Evolutionary conservation across 2,888 invertebrate species (phyloP), one percentile per base, ranked within the genome.

Genomic region (Boloria euphrosyne): DNA sequence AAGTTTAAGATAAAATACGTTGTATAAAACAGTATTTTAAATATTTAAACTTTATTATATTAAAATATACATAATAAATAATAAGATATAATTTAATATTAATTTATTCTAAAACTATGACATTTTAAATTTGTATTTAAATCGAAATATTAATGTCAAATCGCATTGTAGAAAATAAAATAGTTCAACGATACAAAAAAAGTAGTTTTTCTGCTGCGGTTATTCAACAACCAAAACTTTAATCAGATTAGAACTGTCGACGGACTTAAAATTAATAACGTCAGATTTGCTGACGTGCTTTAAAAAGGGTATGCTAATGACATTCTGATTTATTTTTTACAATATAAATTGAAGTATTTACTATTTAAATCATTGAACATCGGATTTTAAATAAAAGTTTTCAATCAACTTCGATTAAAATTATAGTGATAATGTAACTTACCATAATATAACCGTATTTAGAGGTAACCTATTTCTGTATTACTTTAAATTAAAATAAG

Each of bases 181-280:
- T 53, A 31, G 14, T 52, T 61, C 43, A n/a, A 22, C 14, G 55
- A 49, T 31, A 50, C 49, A 49, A 54, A 14, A 58, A 64, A 51
- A n/a, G 44, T 55, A 54, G 62, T 59, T 68, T 65, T 54, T 62
- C 13, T 54, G 31, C 31, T 7, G 31, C 10, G 46, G 69, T 62
- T 64, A 68, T 71, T 70, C 71, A 73, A 73, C 70, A 71, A 69
- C 72, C 74, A 66, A 74, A 76, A 76, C 65, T 76, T 77, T 85
- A 84, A 86, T 85, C 85, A 75, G 85, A 78, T 86, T 85, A 84
- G 14, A 71, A 51, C 47, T 75, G 69, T 74, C 50, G 61, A 68
- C 74, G 76, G 75, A 77, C 78, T 76, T 79, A 76, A 79, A 79
- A 80, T 82, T 80, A 78, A 79, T 80, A 77, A 78, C 47, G 59